A percentile compares a stretch with the other conserved stretches of the same genome.
Conservation (phyloP, 1,140 invertebrate genomes). For the Eupristina koningsbergeri region DNA sequence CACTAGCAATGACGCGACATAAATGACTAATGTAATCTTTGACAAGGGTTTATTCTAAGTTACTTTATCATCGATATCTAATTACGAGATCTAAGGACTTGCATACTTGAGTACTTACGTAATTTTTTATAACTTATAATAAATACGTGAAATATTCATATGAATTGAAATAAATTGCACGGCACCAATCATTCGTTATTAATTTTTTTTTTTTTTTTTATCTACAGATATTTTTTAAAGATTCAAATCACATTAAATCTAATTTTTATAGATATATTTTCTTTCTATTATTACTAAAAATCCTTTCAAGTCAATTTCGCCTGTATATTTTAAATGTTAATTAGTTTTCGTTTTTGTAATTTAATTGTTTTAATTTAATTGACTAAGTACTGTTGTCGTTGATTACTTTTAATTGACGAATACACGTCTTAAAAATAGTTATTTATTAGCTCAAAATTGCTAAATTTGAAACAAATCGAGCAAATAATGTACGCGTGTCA, state of each 20-base stretch:
- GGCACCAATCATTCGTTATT: background rate
- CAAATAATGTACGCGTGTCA: background rate
- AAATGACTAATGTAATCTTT: conserved; percentile 3
- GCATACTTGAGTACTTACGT: too few relatives aligned
- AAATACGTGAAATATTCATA: too few relatives aligned
- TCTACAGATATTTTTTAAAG: background rate
- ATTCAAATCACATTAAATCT: too few relatives aligned
- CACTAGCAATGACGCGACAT: background rate
- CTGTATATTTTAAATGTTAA: background rate
- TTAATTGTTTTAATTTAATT: background rate
- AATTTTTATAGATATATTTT: too few relatives aligned
- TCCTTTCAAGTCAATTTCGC: background rate
- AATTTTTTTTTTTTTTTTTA: too few relatives aligned
- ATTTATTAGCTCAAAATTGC: background rate
- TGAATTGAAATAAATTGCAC: conserved; percentile 39
- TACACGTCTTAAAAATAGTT: background rate
- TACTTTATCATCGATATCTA: background rate
- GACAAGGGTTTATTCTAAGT: conserved; percentile 3
- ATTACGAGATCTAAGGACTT: too few relatives aligned
- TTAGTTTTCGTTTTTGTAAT: background rate
- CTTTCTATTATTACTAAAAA: too few relatives aligned
- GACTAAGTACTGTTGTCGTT: background rate
- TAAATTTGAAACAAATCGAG: background rate
- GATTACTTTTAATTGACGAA: conserved; percentile 10
- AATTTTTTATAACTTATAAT: too few relatives aligned